Evolutionary conservation across 1,140 invertebrate genomes (phyloP).

Genomic region (Parasteatoda tepidariorum): DNA sequence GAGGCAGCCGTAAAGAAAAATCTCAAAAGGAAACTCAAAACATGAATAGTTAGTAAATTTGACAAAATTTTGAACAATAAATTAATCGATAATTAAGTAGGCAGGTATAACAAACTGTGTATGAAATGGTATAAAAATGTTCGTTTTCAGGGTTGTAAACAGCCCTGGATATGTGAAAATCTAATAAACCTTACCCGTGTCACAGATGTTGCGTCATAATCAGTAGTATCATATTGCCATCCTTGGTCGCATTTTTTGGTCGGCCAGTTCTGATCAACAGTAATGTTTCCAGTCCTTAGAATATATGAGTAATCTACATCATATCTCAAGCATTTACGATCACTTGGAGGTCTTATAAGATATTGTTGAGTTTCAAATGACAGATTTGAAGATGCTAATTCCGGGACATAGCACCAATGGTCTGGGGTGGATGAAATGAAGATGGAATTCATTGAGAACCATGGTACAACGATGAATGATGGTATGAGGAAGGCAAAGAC

Average conservation of each 20-base stretch:
- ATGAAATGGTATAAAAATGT: no score
- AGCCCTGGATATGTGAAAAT: no score
- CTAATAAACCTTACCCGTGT: conserved; percentile 29
- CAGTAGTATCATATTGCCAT: conserved; percentile 20
- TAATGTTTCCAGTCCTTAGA: not conserved
- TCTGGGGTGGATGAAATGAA: conserved; percentile 71
- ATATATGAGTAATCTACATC: conserved; percentile 7
- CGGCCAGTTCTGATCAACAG: not conserved
- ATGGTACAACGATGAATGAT: conserved; percentile 40
- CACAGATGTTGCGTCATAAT: conserved; percentile 24
- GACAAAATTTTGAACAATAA: no score
- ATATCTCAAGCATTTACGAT: conserved; percentile 4
- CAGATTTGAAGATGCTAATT: conserved; percentile 69
- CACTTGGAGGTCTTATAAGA: conserved; percentile 26
- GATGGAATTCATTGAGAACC: conserved; percentile 69
- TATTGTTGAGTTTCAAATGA: conserved; percentile 66
- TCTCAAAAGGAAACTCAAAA: no score
- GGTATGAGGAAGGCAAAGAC: conserved; percentile 48
- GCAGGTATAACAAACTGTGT: no score
- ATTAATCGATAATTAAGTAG: no score
- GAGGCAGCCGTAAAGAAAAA: no score
- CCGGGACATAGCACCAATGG: conserved; percentile 73
- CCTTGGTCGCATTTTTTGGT: conserved; percentile 14
- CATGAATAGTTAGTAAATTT: no score
- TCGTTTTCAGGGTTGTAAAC: no score